Base-by-base conservation (phyloP, 30 jellyfish, hydroid and myxozoan genomes). In the Calvadosia cruxmelitensis region DNA sequence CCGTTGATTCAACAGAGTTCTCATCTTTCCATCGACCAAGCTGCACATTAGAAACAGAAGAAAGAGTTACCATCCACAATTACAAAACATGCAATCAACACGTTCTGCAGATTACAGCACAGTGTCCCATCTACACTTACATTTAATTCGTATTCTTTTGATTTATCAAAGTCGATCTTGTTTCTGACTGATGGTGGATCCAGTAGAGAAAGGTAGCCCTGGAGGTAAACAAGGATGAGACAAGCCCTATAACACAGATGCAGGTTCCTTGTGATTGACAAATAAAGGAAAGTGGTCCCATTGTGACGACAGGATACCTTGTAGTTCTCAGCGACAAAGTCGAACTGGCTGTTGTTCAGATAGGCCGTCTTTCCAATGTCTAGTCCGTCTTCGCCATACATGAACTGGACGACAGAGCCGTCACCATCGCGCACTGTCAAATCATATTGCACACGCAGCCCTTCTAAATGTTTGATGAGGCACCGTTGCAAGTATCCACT, bases 401-500 rank as follows among this genome's bases (percentile, higher is more conserved):
- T 71, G 71, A 93, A 93, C 74, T 93, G 99, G 30, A 93, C 92
- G 15, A 93, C 93, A 29, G 99, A 93, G 0, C 99, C 99, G 81
- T 93, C 99, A 30, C 99, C 93, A 73, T 93, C 99, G 27, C 99
- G 92, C 35, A 85, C 99, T 13, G 95, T 84, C 72, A 79, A 63
- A 72, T 93, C 99, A 77, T 93, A 93, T 57, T 84, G 94, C 34
- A 93, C 99, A 78, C 48, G 65, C 52, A 93, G 68, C 31, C 99
- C 99, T 81, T 93, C 99, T 53, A 93, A 69, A 69, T 93, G 99
- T 53, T 93, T 93, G 86, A 93, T 80, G 64, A 93, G 85, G 71
- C 99, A 93, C 2, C 99, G 84, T 35, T 93, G 99, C 53, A 93
- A 78, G 73, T 93, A 93, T 16, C 99, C 99, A 34, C 99, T 86